Evolutionary conservation across 1,140 invertebrate genomes (phyloP), one percentile per base, ranked within the genome.

Genomic region (Hylaeus volcanicus): DNA sequence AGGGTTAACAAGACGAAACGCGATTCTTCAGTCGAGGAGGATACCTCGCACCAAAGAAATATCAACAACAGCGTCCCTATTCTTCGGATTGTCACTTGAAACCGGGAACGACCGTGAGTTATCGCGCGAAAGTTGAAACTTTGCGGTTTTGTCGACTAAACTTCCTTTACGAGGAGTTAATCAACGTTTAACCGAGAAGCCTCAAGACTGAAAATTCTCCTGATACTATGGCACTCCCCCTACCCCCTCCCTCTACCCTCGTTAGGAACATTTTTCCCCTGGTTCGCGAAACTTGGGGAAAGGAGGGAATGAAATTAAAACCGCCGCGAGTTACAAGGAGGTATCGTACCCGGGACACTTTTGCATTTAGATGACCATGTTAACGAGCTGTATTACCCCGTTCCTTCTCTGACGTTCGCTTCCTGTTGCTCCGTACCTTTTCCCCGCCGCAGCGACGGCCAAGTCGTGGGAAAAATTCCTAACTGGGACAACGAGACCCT

Each of bases 311-410:
- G 74, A 45, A 75, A 75, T 75, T 65, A 75, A 75, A 75, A 41
- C 55, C 37, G 63, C 63, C 2, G 41, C 63, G 15, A 66, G 61
- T 56, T 66, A 56, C 74, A 75, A 75, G 74, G 39, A 51, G 51
- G 74, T 26, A 66, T 55, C 61, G 61, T 74, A 12, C 26, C 37
- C 5, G 61, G 26, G 61, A 66, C 74, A 64, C 63, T 75, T 75
- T 75, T 56, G 74, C 74, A 75, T 75, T 75, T 75, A 75, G 74
- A 75, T 56, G 74, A 66, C 63, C 74, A 75, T 66, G 74, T 64
- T 66, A 75, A 75, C 74, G 74, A 75, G 61, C 74, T 51, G 51
- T 75, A 75, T 75, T 75, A 66, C 63, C 65, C 51, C 6, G 74
- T 66, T 75, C 56, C 74, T 75, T 66, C 63, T 75, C 48, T 66